Base-by-base conservation (phyloP, 2,888 invertebrate species). In the Ectemnius continuus region DNA sequence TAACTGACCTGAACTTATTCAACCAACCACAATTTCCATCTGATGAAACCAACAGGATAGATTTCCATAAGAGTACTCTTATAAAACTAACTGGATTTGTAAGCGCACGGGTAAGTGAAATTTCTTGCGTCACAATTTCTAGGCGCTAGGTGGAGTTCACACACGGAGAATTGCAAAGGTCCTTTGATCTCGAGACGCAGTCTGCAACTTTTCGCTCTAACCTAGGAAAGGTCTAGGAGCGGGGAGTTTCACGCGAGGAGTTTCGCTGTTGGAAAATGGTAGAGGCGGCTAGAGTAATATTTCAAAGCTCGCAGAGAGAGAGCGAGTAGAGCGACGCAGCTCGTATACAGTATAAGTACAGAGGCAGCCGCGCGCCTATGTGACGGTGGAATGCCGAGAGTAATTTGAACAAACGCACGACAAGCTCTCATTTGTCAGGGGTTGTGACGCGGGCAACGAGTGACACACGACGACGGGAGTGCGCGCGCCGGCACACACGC, bases 361-460 rank as follows among this genome's bases (percentile, higher is more conserved):
- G 3, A 36, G 0, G 36, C 36, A 8, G n/a, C n/a, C 36, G 36
- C 36, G 11, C 0, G 36, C 36, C 36, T 11, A 36, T 36, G 36
- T 36, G 36, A 36, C 5, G 36, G 36, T 36, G 85, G 88, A 89
- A 88, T 88, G 87, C 80, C 81, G 81, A 81, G 82, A 88, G 89
- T 88, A 88, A 90, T 90, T 90, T 90, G 87, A 88, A 90, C 89
- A 88, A 89, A 88, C 88, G 86, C 82, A 85, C 85, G 90, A 89
- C 90, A 90, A 89, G 88, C 85, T 88, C 87, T 90, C 90, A 89
- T 90, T 90, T 90, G 90, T 90, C 90, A 90, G 83, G 82, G 72
- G 76, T 78, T 23, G 84, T 86, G 87, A 85, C 86, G 80, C 84
- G 80, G 60, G 71, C 73, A 76, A 70, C 73, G 83, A 83, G 80